Conservation (phyloP, 2,797 vertebrate genomes). For the Lemur catta region DNA sequence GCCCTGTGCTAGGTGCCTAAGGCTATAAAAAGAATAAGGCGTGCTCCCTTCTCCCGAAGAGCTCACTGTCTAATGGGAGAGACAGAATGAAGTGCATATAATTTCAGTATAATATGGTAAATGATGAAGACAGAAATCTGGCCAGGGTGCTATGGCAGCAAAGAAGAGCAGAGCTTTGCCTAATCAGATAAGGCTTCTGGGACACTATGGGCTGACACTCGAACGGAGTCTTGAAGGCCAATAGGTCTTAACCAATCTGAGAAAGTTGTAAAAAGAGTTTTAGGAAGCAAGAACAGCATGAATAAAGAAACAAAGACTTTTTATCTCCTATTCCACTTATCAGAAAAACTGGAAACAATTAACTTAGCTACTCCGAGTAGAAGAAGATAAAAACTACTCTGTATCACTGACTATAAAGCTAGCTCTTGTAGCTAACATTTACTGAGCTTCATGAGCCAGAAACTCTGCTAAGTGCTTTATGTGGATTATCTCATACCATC, state of each 20-base stretch:
- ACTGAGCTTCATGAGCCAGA: neutral
- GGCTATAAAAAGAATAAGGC: neutral
- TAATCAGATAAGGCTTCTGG: neutral
- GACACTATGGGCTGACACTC: neutral
- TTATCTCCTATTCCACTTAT: neutral
- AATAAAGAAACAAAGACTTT: constrained; percentile 29
- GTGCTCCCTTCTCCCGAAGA: neutral
- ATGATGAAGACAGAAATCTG: neutral
- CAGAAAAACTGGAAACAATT: constrained; percentile 6
- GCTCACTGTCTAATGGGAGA: neutral
- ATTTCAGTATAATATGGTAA: neutral
- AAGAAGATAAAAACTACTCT: neutral
- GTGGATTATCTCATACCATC: neutral
- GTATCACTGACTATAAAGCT: neutral
- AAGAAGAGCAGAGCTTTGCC: neutral
- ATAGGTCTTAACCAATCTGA: neutral
- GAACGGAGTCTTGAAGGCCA: constrained; percentile 3
- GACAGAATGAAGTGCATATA: neutral
- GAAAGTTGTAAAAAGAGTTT: neutral
- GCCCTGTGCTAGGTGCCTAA: neutral
- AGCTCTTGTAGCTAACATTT: constrained; percentile 17
- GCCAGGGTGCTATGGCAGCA: neutral
- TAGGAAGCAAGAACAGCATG: constrained; percentile 2
- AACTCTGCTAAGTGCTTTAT: neutral
- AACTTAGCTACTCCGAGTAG: neutral